These are phyloP conservation scores for Oryzias melastigma DNA, from an alignment of 2,113 vertebrate species.

Conservation along the genomic window DNA sequence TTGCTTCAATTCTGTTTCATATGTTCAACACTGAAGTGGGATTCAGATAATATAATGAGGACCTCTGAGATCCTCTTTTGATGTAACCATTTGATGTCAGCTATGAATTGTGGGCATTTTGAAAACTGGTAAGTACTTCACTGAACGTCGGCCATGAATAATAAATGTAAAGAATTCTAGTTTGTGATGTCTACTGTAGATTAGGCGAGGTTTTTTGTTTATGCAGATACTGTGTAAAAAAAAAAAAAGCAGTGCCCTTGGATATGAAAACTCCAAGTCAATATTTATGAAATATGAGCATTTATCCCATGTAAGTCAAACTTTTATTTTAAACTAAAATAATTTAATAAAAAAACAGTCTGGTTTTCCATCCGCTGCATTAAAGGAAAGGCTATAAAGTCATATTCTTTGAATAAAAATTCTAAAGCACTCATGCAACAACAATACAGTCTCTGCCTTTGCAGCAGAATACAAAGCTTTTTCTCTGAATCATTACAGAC, in stretches of 20 bases:
- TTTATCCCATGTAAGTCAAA: neutral
- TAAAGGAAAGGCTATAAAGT: slow-evolving; percentile 14
- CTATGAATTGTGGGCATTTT: slow-evolving; percentile 60
- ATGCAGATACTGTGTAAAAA: neutral
- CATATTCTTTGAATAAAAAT: slow-evolving; percentile 13
- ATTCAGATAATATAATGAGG: slow-evolving; percentile 59
- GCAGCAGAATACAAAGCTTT: slow-evolving; percentile 14
- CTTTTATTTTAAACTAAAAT: slow-evolving; percentile 4
- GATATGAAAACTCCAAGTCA: slow-evolving; percentile 3
- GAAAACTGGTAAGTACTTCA: slow-evolving; percentile 57
- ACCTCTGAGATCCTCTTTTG: slow-evolving; percentile 68
- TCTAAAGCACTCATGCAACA: neutral
- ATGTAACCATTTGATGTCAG: slow-evolving; percentile 64
- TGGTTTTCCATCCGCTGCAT: slow-evolving; percentile 11
- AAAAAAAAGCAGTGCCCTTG: slow-evolving; percentile 3
- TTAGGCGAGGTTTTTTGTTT: slow-evolving; percentile 31
- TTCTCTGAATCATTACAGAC: neutral
- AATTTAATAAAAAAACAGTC: slow-evolving; percentile 3
- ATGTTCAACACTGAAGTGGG: slow-evolving; percentile 43
- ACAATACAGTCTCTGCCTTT: neutral
- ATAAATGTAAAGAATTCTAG: slow-evolving; percentile 51
- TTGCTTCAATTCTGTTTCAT: slow-evolving; percentile 28
- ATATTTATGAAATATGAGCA: neutral
- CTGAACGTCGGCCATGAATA: slow-evolving; percentile 61
- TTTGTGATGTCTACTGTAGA: slow-evolving; percentile 39